Percentiles rank a stretch among this genome's conserved stretches.
Evolutionary conservation across 2,113 vertebrate species (phyloP).

Genomic region (Ploceus nigricollis): DNA sequence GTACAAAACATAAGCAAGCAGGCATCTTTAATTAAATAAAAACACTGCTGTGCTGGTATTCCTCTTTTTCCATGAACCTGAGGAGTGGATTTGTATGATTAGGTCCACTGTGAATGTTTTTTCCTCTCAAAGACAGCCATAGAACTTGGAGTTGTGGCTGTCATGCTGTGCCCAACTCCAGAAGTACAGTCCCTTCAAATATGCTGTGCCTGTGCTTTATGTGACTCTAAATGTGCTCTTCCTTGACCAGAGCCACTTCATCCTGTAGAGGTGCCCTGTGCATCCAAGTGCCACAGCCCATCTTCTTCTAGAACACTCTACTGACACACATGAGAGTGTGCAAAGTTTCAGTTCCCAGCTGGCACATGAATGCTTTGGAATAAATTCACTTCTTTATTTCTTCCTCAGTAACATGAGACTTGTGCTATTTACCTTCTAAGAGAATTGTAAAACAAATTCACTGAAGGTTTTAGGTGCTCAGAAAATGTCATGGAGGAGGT

Average conservation of each 20-base stretch:
- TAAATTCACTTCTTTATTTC: not conserved
- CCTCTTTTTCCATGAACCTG: not conserved
- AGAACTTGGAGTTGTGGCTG: not conserved
- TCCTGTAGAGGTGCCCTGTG: not conserved
- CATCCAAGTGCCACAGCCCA: not conserved
- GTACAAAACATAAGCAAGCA: constrained; percentile 17
- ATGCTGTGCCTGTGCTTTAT: fast-evolving
- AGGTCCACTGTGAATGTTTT: not conserved
- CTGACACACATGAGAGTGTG: fast-evolving
- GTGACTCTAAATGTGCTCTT: not conserved
- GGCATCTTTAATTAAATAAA: constrained; percentile 35
- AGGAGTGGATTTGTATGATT: not conserved
- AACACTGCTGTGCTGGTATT: not conserved
- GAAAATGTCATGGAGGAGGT: not conserved
- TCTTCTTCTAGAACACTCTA: not conserved
- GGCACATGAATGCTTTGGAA: not conserved
- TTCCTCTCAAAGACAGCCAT: not conserved
- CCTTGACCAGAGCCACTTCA: not conserved
- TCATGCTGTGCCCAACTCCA: fast-evolving
- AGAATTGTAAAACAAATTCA: not conserved
- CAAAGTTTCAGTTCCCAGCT: not conserved
- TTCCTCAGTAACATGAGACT: not conserved
- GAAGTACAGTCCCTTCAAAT: not conserved
- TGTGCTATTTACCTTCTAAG: not conserved
- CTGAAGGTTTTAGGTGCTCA: not conserved